Conservation (phyloP, 2,888 invertebrate genomes). For the Aspidapion aeneum region DNA sequence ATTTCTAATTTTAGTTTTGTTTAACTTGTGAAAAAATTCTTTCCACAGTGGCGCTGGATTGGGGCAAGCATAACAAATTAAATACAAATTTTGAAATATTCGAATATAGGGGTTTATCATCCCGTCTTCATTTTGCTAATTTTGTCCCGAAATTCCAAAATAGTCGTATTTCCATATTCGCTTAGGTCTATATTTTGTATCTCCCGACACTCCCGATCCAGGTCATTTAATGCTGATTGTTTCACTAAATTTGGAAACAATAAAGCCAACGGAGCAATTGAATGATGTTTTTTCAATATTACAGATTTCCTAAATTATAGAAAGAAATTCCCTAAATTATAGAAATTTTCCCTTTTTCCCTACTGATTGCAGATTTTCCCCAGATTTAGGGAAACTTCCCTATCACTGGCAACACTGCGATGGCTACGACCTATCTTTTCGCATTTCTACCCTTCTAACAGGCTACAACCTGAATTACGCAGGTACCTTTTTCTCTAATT, state of each 20-base stretch:
- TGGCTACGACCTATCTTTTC: too few relatives aligned
- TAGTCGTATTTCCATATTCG: slow-evolving; percentile 10
- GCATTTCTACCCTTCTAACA: too few relatives aligned
- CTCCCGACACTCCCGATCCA: slow-evolving; percentile 11
- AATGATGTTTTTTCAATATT: slow-evolving; percentile 3
- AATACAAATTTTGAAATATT: slow-evolving; percentile 11
- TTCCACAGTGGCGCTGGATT: slow-evolving; percentile 13
- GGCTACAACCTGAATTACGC: too few relatives aligned
- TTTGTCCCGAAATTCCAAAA: slow-evolving; percentile 13
- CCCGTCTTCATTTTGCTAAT: slow-evolving; percentile 9
- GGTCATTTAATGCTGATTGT: slow-evolving; percentile 10
- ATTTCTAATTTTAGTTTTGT: slow-evolving; percentile 12
- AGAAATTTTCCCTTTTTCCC: too few relatives aligned
- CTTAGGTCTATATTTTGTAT: slow-evolving; percentile 12
- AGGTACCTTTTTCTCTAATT: too few relatives aligned
- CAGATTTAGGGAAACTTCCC: too few relatives aligned
- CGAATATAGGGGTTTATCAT: slow-evolving; percentile 8
- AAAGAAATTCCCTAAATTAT: not conserved
- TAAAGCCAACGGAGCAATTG: not conserved
- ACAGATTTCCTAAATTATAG: not conserved
- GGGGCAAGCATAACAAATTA: slow-evolving; percentile 10
- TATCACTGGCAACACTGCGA: too few relatives aligned
- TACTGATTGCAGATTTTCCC: too few relatives aligned
- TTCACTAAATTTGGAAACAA: slow-evolving; percentile 12
- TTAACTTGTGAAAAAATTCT: slow-evolving; percentile 14